Evolutionary conservation across 2,888 invertebrate genomes (phyloP).

Genomic region (Brachyptera putata): DNA sequence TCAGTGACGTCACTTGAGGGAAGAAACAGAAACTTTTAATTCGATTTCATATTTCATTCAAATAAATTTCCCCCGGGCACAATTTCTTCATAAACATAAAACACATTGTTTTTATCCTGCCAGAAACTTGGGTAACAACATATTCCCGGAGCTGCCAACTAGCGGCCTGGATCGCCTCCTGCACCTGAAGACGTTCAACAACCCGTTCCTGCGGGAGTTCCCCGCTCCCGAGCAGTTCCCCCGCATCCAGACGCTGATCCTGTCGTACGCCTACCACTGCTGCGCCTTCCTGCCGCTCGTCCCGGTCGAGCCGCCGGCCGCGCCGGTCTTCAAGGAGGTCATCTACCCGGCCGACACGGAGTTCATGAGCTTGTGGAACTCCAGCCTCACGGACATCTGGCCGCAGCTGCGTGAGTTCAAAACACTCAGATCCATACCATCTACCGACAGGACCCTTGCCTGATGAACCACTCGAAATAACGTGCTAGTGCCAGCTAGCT

Average conservation of each 20-base stretch:
- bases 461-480: too few species aligned
- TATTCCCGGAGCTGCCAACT: conserved; percentile 77
- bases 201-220: conserved; percentile 80
- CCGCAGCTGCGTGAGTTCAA: conserved; percentile 70
- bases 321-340: conserved; percentile 55
- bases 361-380: conserved; percentile 74
- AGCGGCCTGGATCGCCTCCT: conserved; percentile 73
- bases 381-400: conserved; percentile 75
- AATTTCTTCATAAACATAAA: too few species aligned
- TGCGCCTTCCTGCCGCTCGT: conserved; percentile 78
- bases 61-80: too few species aligned
- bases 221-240: conserved; percentile 85
- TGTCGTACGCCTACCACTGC: conserved; percentile 95
- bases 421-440: too few species aligned
- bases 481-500: too few species aligned
- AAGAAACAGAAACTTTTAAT: too few species aligned
- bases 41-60: too few species aligned
- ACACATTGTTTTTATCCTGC: too few species aligned
- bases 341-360: conserved; percentile 66
- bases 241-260: conserved; percentile 73
- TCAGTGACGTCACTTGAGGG: too few species aligned
- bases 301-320: conserved; percentile 48
- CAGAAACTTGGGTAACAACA: conserved; percentile 88
- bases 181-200: conserved; percentile 89
- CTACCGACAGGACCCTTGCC: too few species aligned